Evolutionary conservation across 2,888 invertebrate genomes (phyloP).

Genomic region (Desoria tigrina): DNA sequence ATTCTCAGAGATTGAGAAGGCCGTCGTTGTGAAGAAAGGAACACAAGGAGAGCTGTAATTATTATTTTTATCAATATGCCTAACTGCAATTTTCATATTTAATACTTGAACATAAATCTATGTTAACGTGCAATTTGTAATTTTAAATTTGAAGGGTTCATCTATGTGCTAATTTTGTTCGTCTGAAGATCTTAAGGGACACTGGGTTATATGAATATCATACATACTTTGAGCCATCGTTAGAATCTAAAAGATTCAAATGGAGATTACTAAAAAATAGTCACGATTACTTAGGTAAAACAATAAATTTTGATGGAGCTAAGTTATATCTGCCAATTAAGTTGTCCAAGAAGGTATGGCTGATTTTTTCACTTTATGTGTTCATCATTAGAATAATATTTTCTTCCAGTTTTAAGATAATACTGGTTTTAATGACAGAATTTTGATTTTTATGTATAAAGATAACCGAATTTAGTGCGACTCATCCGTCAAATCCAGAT

Average conservation of each 20-base stretch:
- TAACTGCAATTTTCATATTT: too few relatives aligned
- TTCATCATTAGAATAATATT: too few relatives aligned
- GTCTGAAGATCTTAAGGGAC: conserved; percentile 15
- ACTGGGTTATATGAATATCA: conserved; percentile 78
- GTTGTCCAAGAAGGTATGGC: conserved; percentile 65
- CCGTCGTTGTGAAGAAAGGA: conserved; percentile 24
- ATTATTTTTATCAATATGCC: too few relatives aligned
- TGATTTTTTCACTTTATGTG: too few relatives aligned
- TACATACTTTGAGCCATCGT: conserved; percentile 71
- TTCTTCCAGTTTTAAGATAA: background rate
- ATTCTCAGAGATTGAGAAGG: background rate
- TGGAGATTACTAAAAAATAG: conserved; percentile 66
- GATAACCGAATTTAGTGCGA: conserved; percentile 57
- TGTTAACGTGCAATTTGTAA: too few relatives aligned
- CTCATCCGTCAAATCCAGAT: conserved; percentile 61
- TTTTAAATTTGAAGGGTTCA: conserved; percentile 21
- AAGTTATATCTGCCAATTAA: conserved; percentile 72
- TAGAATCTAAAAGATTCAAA: conserved; percentile 71
- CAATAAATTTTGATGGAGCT: conserved; percentile 73
- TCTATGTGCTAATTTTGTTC: conserved; percentile 28
- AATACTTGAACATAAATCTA: too few relatives aligned
- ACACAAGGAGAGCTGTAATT: conserved; percentile 26
- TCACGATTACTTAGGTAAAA: conserved; percentile 64
- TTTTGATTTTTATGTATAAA: too few relatives aligned
- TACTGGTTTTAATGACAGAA: too few relatives aligned